These are phyloP conservation scores for Trichogramma pretiosum DNA, from an alignment of 1,140 invertebrate species.

Conservation along the genomic window DNA sequence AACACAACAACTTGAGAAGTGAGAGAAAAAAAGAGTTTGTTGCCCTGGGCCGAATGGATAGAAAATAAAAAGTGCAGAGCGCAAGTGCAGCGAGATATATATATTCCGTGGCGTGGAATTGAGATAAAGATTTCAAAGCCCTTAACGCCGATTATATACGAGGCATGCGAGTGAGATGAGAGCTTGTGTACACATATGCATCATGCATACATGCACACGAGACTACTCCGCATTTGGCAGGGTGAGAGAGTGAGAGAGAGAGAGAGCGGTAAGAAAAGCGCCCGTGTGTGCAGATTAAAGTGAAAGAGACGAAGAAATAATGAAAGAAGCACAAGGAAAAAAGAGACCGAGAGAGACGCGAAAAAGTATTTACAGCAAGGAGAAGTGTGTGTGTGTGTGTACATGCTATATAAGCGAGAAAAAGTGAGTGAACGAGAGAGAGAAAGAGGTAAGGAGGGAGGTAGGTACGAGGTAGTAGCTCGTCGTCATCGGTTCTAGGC, in stretches of 20 bases:
- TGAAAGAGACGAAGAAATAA: conserved; percentile 15
- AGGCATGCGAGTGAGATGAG: no score
- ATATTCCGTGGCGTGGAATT: conserved; percentile 26
- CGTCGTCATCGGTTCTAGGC: background rate
- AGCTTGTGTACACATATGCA: no score
- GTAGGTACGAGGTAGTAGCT: conserved; percentile 40
- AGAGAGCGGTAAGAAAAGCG: conserved; percentile 2
- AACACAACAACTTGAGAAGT: no score
- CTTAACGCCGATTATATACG: no score
- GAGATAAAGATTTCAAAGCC: conserved; percentile 29
- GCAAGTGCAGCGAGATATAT: no score
- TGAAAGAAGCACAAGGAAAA: conserved; percentile 9
- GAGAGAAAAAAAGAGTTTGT: no score
- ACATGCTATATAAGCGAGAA: no score
- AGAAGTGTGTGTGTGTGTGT: no score
- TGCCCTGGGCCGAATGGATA: no score
- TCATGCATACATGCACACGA: no score
- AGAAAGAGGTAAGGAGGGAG: conserved; percentile 22
- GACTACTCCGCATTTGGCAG: background rate
- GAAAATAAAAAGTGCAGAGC: no score
- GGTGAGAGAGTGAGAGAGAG: conserved; percentile 3
- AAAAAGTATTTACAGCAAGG: background rate
- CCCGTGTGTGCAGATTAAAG: no score
- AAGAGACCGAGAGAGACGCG: conserved; percentile 8
- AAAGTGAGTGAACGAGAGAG: conserved; percentile 13